These are phyloP conservation scores for Scyliorhinus canicula DNA, from an alignment of 2,797 vertebrate genomes.

Conservation along the genomic window DNA sequence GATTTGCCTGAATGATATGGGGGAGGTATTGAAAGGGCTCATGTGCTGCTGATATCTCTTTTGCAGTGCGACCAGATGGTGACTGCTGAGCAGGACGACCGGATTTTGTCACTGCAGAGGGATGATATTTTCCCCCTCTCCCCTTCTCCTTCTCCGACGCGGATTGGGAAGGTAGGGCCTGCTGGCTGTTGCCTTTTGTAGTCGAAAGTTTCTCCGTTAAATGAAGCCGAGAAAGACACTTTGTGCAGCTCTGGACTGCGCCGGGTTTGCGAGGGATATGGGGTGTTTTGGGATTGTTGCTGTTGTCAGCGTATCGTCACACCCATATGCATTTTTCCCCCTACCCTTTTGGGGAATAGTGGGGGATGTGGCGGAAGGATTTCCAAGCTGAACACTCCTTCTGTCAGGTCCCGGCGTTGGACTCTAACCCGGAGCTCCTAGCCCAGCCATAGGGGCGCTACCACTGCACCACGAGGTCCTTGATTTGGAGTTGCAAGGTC, in stretches of 20 bases:
- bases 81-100: constrained; percentile 19
- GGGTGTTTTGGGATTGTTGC: not conserved
- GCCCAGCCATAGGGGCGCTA: too few relatives aligned
- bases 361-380: too few relatives aligned
- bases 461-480: too few relatives aligned
- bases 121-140: constrained; percentile 14
- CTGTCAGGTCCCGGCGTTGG: too few relatives aligned
- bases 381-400: too few relatives aligned
- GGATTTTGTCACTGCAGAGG: not conserved
- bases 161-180: constrained; percentile 19
- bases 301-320: too few relatives aligned
- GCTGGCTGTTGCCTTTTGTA: too few relatives aligned
- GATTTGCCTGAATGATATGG: not conserved
- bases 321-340: too few relatives aligned
- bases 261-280: not conserved
- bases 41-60: not conserved
- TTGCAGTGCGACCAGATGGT: constrained; percentile 21
- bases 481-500: too few relatives aligned
- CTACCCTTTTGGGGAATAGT: too few relatives aligned
- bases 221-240: not conserved
- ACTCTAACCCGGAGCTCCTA: too few relatives aligned
- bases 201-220: not conserved
- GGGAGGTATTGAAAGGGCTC: not conserved
- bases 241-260: not conserved
- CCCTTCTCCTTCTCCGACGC: constrained; percentile 21